A percentile compares a stretch with the other conserved stretches of the same genome.
Conservation (phyloP, 2,113 vertebrate species). For the Callionymus lyra region DNA sequence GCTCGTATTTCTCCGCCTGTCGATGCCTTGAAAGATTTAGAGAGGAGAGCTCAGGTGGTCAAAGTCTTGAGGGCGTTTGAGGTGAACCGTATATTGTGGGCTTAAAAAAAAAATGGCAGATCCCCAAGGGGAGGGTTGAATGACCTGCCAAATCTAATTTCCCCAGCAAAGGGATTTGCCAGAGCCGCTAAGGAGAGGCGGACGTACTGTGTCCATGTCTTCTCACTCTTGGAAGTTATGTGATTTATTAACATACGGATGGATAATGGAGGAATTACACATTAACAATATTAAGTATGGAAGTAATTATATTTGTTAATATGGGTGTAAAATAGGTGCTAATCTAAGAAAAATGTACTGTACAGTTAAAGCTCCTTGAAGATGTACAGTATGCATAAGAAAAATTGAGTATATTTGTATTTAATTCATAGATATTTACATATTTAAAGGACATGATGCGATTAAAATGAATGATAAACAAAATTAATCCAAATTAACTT, state of each 20-base stretch:
- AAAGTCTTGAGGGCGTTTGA: conserved; percentile 22
- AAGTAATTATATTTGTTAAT: too few species aligned
- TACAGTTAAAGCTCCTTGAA: too few species aligned
- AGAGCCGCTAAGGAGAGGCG: conserved; percentile 34
- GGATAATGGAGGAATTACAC: too few species aligned
- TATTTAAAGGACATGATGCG: too few species aligned
- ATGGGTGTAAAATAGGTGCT: too few species aligned
- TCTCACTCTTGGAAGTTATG: conserved; percentile 45
- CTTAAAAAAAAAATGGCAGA: conserved; percentile 24
- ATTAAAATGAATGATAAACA: too few species aligned
- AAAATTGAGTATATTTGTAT: too few species aligned
- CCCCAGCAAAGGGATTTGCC: conserved; percentile 57
- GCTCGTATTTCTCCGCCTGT: neutral
- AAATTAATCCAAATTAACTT: too few species aligned
- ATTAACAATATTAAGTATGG: too few species aligned
- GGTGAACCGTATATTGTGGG: conserved; percentile 36
- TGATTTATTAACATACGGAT: conserved; percentile 30
- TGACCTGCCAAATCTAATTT: conserved; percentile 64
- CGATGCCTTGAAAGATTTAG: conserved; percentile 8
- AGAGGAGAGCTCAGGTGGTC: conserved; percentile 15
- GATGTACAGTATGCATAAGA: too few species aligned
- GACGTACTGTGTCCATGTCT: conserved; percentile 53
- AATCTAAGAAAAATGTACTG: too few species aligned
- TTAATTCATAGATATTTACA: too few species aligned
- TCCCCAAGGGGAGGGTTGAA: conserved; percentile 44